A percentile compares a stretch with the other conserved stretches of the same genome.
Evolutionary conservation across 2,888 invertebrate species (phyloP).

Genomic region (Stenodera caucasica): DNA sequence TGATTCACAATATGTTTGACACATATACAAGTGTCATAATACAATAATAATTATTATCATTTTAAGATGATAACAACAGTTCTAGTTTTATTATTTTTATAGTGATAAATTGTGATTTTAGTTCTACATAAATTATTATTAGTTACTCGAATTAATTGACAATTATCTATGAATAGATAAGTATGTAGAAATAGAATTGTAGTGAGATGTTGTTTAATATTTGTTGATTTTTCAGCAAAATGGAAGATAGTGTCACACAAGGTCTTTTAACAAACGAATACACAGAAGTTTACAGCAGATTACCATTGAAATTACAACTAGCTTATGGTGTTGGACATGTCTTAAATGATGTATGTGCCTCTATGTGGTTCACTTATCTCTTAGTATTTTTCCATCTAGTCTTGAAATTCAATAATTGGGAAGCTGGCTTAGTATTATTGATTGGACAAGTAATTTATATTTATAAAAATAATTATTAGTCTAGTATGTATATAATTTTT

Average conservation of each 20-base stretch:
- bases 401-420: slow-evolving; percentile 61
- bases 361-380: slow-evolving; percentile 94
- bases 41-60: no score
- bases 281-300: slow-evolving; percentile 56
- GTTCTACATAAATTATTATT: no score
- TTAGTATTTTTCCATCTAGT: slow-evolving; percentile 77
- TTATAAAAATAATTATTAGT: neutral
- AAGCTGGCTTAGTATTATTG: slow-evolving; percentile 69
- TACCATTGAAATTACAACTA: slow-evolving; percentile 56
- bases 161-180: no score
- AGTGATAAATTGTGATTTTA: no score
- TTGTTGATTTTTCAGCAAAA: slow-evolving; percentile 17
- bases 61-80: no score
- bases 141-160: no score
- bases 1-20: no score
- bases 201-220: neutral
- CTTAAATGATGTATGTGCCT: slow-evolving; percentile 89
- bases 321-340: slow-evolving; percentile 83
- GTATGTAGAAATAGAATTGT: no score
- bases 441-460: slow-evolving; percentile 75
- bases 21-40: no score
- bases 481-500: slow-evolving; percentile 11
- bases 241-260: slow-evolving; percentile 38
- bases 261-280: slow-evolving; percentile 52
- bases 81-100: no score